Base-by-base conservation (phyloP, 2,797 vertebrate species). In the Phalanger gymnotis region DNA sequence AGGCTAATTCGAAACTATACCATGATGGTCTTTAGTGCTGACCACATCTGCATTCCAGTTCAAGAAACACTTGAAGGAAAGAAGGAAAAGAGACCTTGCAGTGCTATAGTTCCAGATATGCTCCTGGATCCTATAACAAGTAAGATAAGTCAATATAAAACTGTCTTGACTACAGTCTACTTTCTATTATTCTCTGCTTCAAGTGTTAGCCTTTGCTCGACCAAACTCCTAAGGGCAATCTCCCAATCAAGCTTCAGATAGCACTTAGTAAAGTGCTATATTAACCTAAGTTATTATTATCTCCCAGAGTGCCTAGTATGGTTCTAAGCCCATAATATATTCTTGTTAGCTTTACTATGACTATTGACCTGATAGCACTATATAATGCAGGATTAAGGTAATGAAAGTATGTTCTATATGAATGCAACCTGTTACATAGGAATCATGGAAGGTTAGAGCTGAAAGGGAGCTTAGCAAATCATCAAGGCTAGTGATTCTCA, bases 401-500 rank as follows among this genome's bases (percentile, higher is more conserved):
- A 94, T 19, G 5, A 58, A 16, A 25, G 27, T 96, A 92, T 52
- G 52, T 4, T 40, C 14, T 93, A 92, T 53, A 73, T n/a, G 9
- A 91, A 58, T 54, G 57, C 0, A 28, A n/a, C 6, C 27, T 93
- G 95, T 90, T 96, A 53, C 81, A 93, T 95, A 96, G 61, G n/a
- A 34, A 92, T 92, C 28, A 54, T 4, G 66, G 30, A 31, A 34
- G 19, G 13, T 2, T 56, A 81, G 10, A 14, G 92, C 61, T 95
- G 34, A 34, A 96, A 97, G 93, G 53, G 31, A 0, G 1, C 56
- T 95, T 93, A 40, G n/a, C 12, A 95, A 92, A 91, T 92, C 95
- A 96, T 92, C 94, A 96, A 52, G 1, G 95, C 6, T 19, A 40
- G n/a, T 40, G 66, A 73, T 73, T 73, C 66, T 73, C n/a, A 40